Percentiles rank a stretch among this genome's conserved stretches.
Conservation (phyloP, 2,797 vertebrate species). For the Sebastes itinus region DNA sequence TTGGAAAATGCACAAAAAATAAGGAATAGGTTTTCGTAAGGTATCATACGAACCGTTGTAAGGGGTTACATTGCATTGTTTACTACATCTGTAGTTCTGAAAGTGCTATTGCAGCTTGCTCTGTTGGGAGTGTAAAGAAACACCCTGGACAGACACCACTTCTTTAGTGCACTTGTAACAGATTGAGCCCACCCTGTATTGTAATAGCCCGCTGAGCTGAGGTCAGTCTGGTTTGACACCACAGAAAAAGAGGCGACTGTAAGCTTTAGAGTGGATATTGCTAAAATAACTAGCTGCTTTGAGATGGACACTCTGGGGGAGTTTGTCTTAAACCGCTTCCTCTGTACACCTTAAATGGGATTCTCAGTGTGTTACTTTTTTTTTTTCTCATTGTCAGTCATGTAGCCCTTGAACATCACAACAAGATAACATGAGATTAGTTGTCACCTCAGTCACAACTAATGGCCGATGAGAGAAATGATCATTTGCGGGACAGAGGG, state of each 20-base stretch:
- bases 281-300: slow-evolving; percentile 25
- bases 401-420: background rate
- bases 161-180: background rate
- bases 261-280: background rate
- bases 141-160: background rate
- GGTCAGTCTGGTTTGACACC: slow-evolving; percentile 22
- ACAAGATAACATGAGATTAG: slow-evolving; percentile 14
- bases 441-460: slow-evolving; percentile 13
- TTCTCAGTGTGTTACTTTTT: background rate
- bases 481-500: slow-evolving; percentile 7
- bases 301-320: slow-evolving; percentile 9
- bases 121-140: background rate
- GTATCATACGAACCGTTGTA: too few species aligned
- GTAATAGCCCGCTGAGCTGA: slow-evolving; percentile 8
- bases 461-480: slow-evolving; percentile 26
- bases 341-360: background rate
- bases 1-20: too few species aligned
- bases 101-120: background rate
- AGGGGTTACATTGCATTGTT: too few species aligned
- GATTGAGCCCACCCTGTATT: background rate
- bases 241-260: background rate
- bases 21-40: too few species aligned
- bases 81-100: background rate
- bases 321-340: background rate
- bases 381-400: background rate